Percentiles rank a stretch among this genome's conserved stretches.
phyloP scores from a whole-genome alignment of 2,888 invertebrate genomes.

The Onchidella celtica region DNA sequence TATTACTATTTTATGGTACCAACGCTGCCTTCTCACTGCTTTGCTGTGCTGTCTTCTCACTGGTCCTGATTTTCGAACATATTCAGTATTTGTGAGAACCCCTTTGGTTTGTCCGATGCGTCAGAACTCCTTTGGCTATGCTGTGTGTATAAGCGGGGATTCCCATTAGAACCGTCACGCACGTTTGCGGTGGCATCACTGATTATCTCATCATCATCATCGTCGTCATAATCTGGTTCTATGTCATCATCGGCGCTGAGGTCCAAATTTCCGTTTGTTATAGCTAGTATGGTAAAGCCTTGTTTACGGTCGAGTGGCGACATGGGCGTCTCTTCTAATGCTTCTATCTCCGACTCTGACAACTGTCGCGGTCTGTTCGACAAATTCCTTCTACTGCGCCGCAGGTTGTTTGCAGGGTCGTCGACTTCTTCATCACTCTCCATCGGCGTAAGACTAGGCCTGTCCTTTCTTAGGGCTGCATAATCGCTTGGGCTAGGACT shows the following conservation, averaged over 20 bases:
- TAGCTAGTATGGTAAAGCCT: background rate
- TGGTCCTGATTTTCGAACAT: too few species aligned
- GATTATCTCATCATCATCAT: conserved; percentile 20
- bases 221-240: too few species aligned
- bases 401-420: background rate
- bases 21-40: too few species aligned
- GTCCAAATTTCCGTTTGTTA: background rate
- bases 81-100: too few species aligned
- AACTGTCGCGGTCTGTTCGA: background rate
- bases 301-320: background rate
- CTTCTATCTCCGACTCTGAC: background rate
- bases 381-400: background rate
- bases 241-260: background rate
- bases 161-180: too few species aligned
- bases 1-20: too few species aligned
- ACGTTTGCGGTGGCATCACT: background rate
- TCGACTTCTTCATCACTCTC: conserved; percentile 1
- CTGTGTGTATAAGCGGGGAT: too few species aligned
- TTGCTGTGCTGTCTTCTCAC: too few species aligned
- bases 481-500: background rate
- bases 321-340: background rate
- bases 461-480: background rate
- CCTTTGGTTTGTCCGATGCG: too few species aligned
- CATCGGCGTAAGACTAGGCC: background rate
- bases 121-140: too few species aligned